Base-by-base conservation (phyloP, 2,797 vertebrate genomes). In the Molossus alvarezi region DNA sequence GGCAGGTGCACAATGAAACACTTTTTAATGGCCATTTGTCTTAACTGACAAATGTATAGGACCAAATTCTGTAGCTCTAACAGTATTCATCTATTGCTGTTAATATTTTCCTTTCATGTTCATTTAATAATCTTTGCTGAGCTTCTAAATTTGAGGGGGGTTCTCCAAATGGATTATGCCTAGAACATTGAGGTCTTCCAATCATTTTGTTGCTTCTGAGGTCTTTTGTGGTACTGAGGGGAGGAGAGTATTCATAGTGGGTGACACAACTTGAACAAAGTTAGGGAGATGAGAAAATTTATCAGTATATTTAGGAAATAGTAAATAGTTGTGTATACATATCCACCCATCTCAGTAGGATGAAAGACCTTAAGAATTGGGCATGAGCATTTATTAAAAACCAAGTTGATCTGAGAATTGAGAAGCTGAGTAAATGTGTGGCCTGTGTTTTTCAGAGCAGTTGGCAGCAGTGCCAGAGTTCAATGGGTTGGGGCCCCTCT, bases 391-490 rank as follows among this genome's bases (percentile, higher is more conserved):
- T 73, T n/a, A 45, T 29, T 64, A 64, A 71, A 55, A 86, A 60
- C 29, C 23, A 73, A 25, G 76, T 57, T 80, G 27, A 53, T 82
- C 8, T 90, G 41, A 14, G 55, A 51, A 57, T 67, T 20, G 48
- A 67, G 48, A 3, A 69, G 62, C 73, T 55, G 95, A 81, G 45
- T 55, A 84, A 53, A 7, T 0, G 5, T 29, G 60, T 58, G 93
- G 91, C 94, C 23, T 81, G 23, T 96, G 95, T 72, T 5, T 98
- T 99, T 97, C 97, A 99, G 99, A 99, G 92, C 99, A 99, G 98
- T 95, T 99, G 83, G 98, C 98, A 7, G 98, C 98, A 0, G 98
- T 99, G 91, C 98, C 98, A 33, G 99, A 99, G 93, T 98, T 99
- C 91, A 98, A 94, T 11, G 98, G 92, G 0, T 98, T 99, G 51